phyloP scores from a whole-genome alignment of 2,888 invertebrate species.

The Sarcophaga variegata region DNA sequence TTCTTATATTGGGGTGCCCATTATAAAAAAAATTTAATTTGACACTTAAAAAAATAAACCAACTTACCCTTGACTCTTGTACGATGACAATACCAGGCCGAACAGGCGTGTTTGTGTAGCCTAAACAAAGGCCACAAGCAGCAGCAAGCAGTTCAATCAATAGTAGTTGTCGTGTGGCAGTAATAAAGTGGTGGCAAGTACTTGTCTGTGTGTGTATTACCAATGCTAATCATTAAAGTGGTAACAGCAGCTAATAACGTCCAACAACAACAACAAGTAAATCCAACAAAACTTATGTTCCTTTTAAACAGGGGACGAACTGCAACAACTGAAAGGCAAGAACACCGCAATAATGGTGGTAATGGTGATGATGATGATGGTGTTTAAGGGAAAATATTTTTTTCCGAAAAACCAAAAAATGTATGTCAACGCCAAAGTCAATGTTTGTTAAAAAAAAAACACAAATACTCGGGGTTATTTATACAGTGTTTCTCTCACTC shows the following conservation, averaged over 20 bases:
- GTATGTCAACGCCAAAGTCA: constrained; percentile 69
- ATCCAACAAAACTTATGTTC: constrained; percentile 22
- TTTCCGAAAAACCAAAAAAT: constrained; percentile 39
- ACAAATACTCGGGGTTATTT: constrained; percentile 56
- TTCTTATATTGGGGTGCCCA: constrained; percentile 46
- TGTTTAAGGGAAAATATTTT: constrained; percentile 4
- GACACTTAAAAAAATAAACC: constrained; percentile 62
- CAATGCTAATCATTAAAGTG: constrained; percentile 6
- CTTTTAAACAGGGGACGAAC: constrained; percentile 37
- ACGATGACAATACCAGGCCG: background rate
- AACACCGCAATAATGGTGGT: background rate
- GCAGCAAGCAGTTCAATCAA: constrained; percentile 14
- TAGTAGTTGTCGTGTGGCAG: background rate
- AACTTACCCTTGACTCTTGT: constrained; percentile 54
- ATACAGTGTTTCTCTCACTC: background rate
- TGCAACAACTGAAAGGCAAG: constrained; percentile 9
- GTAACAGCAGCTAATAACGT: background rate
- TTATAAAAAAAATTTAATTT: constrained; percentile 67
- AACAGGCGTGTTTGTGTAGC: background rate
- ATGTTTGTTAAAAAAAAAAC: constrained; percentile 59
- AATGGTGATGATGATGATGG: constrained; percentile 6
- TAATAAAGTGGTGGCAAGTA: background rate
- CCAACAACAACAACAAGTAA: constrained; percentile 21
- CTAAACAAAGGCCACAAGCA: background rate
- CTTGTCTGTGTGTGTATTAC: constrained; percentile 11